phyloP scores from a whole-genome alignment of 2,888 invertebrate genomes.

The Cremastinae sp. region DNA sequence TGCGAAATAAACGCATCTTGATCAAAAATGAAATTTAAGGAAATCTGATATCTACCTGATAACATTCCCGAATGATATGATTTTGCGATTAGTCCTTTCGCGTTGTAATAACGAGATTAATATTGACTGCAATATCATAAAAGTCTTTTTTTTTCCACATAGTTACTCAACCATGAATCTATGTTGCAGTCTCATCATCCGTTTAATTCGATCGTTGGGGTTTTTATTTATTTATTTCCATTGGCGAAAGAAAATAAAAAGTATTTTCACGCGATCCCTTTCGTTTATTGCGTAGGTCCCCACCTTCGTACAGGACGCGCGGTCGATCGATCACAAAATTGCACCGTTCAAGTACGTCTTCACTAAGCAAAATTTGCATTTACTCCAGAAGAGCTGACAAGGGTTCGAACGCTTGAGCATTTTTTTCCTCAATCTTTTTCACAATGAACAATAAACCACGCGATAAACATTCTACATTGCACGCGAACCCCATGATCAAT shows the following conservation, averaged over 20 bases:
- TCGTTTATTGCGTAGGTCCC: slow-evolving; percentile 54
- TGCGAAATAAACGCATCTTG: no score
- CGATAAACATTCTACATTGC: slow-evolving; percentile 50
- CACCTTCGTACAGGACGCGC: slow-evolving; percentile 56
- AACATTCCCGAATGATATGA: no score
- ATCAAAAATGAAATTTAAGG: no score
- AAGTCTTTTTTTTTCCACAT: no score
- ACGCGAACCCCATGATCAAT: slow-evolving; percentile 40
- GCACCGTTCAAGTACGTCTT: slow-evolving; percentile 55
- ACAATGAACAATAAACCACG: slow-evolving; percentile 46
- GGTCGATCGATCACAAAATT: slow-evolving; percentile 60
- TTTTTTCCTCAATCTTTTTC: slow-evolving; percentile 15
- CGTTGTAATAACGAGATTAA: no score
- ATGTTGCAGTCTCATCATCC: background rate
- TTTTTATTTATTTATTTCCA: background rate
- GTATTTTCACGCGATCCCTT: slow-evolving; percentile 37
- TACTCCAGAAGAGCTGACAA: slow-evolving; percentile 37
- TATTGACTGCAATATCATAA: no score
- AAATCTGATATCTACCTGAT: no score
- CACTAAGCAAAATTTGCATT: slow-evolving; percentile 55
- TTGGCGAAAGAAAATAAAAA: slow-evolving; percentile 24
- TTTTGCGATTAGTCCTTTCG: no score
- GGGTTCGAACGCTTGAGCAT: slow-evolving; percentile 51
- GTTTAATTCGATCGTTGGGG: background rate
- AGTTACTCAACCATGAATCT: no score